Evolutionary conservation across 2,113 vertebrate genomes (phyloP), one percentile per base, ranked within the genome.

Genomic region (Ailurus styani): DNA sequence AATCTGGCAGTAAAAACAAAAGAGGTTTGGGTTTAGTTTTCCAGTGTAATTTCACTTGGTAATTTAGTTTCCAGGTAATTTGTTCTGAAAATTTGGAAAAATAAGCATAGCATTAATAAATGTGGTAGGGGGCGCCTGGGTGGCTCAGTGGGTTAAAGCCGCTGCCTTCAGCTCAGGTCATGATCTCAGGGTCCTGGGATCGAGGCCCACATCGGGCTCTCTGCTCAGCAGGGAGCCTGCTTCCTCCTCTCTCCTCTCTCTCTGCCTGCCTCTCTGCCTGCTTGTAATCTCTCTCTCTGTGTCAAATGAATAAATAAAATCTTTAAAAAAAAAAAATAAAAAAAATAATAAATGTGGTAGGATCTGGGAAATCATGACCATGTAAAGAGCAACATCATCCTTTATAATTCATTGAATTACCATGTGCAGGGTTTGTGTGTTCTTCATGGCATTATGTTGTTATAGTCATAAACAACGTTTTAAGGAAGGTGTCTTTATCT

Each of bases 1-100:
- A 64, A 37, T 47, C 70, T 93, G 47, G 23, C n/a, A 87, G 68
- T 25, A 85, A 87, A 77, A 93, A 21, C 34, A 5, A 31, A 89
- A 81, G 27, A n/a, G 8, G 9, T 25, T 54, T 90, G 27, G 18
- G 31, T 77, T 95, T 68, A 57, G 14, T 87, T 66, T 90, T 66
- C 60, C 90, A 81, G 14, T 40, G 8, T 40, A 94, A 85, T 55
- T 79, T n/a, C 3, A 47, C 2, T 10, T 9, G 86, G 17, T 89
- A 34, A n/a, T 86, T 93, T 93, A n/a, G 52, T 90, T 96, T 95
- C 81, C 27, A 93, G 40, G 57, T 7, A 73, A 45, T 87, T 29
- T 82, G 13, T 70, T 82, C 27, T 52, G 64, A 95, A 77, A 91
- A 93, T n/a, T 68, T 82, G 40, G 94, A 93, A 90, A 93, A 95